phyloP scores from a whole-genome alignment of 2,797 vertebrate genomes.

The Rhadinocentrus ornatus region DNA sequence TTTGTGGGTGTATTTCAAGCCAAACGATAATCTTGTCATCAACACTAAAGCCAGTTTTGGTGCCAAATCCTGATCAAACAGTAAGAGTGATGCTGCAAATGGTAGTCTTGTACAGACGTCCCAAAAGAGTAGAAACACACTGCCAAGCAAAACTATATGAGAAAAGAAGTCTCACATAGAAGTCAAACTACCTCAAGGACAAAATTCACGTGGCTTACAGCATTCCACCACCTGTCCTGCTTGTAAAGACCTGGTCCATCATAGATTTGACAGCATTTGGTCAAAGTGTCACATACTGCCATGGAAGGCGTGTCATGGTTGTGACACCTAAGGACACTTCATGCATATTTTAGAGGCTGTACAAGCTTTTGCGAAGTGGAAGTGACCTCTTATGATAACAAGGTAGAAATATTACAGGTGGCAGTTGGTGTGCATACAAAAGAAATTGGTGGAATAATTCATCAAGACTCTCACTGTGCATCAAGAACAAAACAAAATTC shows the following conservation, averaged over 20 bases:
- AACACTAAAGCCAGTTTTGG: background rate
- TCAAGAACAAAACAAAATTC: background rate
- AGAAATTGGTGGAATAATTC: background rate
- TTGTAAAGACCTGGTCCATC: background rate
- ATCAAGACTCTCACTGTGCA: background rate
- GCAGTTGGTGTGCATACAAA: background rate
- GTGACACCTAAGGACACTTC: conserved; percentile 20
- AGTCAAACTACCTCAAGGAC: conserved; percentile 6
- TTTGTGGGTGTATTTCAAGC: background rate
- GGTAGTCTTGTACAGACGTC: no score
- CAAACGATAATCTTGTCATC: background rate
- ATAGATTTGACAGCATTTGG: conserved; percentile 26
- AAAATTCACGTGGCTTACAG: conserved; percentile 7
- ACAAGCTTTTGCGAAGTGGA: conserved; percentile 1
- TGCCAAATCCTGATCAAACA: conserved; percentile 4
- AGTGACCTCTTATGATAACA: conserved; percentile 13
- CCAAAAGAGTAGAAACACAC: background rate
- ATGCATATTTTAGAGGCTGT: conserved; percentile 17
- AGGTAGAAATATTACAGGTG: background rate
- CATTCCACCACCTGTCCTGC: conserved; percentile 18
- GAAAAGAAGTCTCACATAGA: background rate
- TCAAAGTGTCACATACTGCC: conserved; percentile 10
- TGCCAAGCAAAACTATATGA: background rate
- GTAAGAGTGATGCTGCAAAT: background rate
- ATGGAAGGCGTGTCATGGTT: background rate